Evolutionary conservation across 2,113 vertebrate genomes (phyloP).

Genomic region (Cololabis saira): DNA sequence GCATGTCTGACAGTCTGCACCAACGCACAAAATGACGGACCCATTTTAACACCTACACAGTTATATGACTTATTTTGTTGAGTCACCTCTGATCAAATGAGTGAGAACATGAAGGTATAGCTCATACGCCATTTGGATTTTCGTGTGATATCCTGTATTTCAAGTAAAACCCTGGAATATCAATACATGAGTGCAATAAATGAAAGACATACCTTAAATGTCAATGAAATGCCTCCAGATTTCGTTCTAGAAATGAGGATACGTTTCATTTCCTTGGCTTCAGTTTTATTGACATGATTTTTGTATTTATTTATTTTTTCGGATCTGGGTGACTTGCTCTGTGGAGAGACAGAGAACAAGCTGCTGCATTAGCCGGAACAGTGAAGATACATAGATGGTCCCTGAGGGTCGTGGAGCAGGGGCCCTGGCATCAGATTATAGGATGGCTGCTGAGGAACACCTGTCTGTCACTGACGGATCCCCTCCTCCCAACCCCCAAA

Average conservation of each 20-base stretch:
- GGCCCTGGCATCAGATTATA: conserved; percentile 62
- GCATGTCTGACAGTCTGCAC: no score
- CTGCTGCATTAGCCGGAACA: conserved; percentile 48
- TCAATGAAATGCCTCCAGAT: neutral
- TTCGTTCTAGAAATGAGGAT: neutral
- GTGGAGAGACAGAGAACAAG: conserved; percentile 31
- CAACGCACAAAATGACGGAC: no score
- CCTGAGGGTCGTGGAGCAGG: conserved; percentile 49
- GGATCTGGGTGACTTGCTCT: conserved; percentile 7
- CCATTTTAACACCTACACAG: conserved; percentile 52
- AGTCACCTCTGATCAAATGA: conserved; percentile 26
- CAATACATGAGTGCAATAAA: neutral
- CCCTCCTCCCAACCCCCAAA: conserved; percentile 59
- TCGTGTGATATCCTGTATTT: neutral
- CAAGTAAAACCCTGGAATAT: neutral
- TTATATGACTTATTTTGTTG: conserved; percentile 41
- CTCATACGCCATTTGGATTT: neutral
- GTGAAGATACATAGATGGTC: conserved; percentile 46
- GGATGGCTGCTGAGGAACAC: conserved; percentile 72
- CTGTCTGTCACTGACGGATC: conserved; percentile 79
- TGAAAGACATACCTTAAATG: no score
- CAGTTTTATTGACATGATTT: neutral
- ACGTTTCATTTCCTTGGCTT: no score
- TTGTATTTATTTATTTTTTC: neutral
- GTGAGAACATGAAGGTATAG: neutral